A percentile compares a stretch with the other conserved stretches of the same genome.
Conservation (phyloP, 2,888 invertebrate genomes). For the Nemoura dubitans region DNA sequence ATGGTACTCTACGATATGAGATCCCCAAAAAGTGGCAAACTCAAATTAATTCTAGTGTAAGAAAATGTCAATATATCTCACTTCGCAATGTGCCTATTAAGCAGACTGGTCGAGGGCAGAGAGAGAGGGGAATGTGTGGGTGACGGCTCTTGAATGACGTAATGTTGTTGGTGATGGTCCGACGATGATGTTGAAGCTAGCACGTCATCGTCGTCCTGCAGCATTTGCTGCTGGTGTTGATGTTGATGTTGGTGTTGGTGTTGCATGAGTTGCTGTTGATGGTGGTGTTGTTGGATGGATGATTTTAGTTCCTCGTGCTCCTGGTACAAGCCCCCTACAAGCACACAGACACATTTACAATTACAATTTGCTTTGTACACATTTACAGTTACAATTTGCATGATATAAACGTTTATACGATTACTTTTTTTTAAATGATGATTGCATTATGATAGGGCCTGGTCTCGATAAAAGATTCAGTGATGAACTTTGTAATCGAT, state of each 20-base stretch:
- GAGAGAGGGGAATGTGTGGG: slow-evolving; percentile 50
- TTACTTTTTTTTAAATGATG: too few relatives aligned
- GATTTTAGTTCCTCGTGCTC: background rate
- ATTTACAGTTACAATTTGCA: too few relatives aligned
- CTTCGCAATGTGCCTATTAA: slow-evolving; percentile 52
- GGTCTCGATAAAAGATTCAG: too few relatives aligned
- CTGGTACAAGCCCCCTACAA: slow-evolving; percentile 38
- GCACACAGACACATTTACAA: slow-evolving; percentile 20
- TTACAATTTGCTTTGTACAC: background rate
- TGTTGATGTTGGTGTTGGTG: slow-evolving; percentile 21
- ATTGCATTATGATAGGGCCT: too few relatives aligned
- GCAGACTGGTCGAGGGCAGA: slow-evolving; percentile 51
- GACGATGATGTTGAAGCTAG: slow-evolving; percentile 7
- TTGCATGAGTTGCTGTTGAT: slow-evolving; percentile 27
- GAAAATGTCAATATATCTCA: too few relatives aligned
- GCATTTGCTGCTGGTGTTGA: slow-evolving; percentile 23
- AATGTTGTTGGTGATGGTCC: slow-evolving; percentile 35
- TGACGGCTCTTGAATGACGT: slow-evolving; percentile 44
- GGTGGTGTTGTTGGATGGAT: slow-evolving; percentile 20
- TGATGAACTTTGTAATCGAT: too few relatives aligned
- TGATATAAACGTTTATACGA: too few relatives aligned
- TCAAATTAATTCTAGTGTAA: too few relatives aligned
- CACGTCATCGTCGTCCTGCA: slow-evolving; percentile 42
- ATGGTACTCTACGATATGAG: too few relatives aligned
- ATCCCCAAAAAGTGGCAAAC: too few relatives aligned